Percentiles rank a stretch among this genome's conserved stretches.
Evolutionary conservation across 2,888 invertebrate genomes (phyloP).

Genomic region (Strigamia crassipes): DNA sequence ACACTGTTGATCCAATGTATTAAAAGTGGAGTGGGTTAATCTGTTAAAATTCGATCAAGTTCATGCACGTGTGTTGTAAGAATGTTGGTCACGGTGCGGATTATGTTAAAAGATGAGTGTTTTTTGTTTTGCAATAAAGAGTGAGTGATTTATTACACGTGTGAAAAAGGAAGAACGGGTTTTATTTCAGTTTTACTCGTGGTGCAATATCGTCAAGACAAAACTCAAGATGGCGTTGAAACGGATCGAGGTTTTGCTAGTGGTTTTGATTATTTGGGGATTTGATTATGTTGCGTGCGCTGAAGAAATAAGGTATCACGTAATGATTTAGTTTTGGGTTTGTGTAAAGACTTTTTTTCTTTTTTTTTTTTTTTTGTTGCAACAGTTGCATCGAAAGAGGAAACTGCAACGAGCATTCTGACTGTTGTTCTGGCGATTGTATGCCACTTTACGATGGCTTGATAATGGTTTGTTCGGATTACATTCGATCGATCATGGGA

Average conservation of each 20-base stretch:
- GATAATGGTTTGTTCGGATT: background rate
- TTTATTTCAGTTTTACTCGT: background rate
- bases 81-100: background rate
- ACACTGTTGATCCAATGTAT: background rate
- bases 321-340: background rate
- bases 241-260: background rate
- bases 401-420: background rate
- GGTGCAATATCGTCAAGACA: no score
- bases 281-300: no score
- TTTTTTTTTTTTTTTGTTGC: background rate
- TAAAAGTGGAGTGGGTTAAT: background rate
- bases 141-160: background rate
- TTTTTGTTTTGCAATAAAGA: background rate
- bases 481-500: background rate
- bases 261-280: background rate
- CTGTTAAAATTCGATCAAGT: background rate
- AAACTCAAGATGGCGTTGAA: background rate
- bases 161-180: background rate
- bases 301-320: no score
- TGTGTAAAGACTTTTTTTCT: background rate
- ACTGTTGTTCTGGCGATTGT: constrained; percentile 14
- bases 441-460: constrained; percentile 7
- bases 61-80: background rate
- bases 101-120: no score
- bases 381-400: background rate